Conservation (phyloP, 2,797 vertebrate species). For the Hipposideros larvatus region DNA sequence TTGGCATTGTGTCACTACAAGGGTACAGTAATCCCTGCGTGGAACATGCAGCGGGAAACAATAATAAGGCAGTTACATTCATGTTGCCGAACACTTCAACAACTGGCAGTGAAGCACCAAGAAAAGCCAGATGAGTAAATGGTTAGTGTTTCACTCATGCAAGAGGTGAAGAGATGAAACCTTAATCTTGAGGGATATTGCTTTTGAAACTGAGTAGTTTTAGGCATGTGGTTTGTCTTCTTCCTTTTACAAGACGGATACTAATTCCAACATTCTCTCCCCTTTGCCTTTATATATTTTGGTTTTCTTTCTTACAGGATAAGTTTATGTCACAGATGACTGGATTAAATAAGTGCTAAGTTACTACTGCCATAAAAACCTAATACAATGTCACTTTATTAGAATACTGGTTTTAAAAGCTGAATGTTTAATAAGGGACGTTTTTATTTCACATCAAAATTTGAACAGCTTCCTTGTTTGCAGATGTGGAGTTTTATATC, state of each 20-base stretch:
- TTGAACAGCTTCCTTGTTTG: constrained; percentile 39
- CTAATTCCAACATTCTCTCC: constrained; percentile 79
- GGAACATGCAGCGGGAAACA: neutral
- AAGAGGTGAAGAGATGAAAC: constrained; percentile 21
- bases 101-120: constrained; percentile 69
- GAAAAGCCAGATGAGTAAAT: constrained; percentile 28
- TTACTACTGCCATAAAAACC: constrained; percentile 81
- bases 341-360: constrained; percentile 84
- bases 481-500: constrained; percentile 66
- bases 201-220: constrained; percentile 78
- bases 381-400: constrained; percentile 79
- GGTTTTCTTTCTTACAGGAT: constrained; percentile 72
- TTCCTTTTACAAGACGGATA: constrained; percentile 72
- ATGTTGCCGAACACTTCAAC: constrained; percentile 39
- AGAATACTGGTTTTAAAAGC: constrained; percentile 77
- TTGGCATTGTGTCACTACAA: constrained; percentile 78
- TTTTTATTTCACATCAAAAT: constrained; percentile 66
- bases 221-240: constrained; percentile 82
- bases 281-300: constrained; percentile 73
- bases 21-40: constrained; percentile 47
- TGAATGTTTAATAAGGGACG: constrained; percentile 75
- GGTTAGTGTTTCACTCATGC: constrained; percentile 25
- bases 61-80: neutral
- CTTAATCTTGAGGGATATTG: constrained; percentile 45
- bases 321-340: constrained; percentile 79